Percentiles rank a stretch among this genome's conserved stretches.
Conservation (phyloP, 2,797 vertebrate genomes). For the Myotis daubentonii region DNA sequence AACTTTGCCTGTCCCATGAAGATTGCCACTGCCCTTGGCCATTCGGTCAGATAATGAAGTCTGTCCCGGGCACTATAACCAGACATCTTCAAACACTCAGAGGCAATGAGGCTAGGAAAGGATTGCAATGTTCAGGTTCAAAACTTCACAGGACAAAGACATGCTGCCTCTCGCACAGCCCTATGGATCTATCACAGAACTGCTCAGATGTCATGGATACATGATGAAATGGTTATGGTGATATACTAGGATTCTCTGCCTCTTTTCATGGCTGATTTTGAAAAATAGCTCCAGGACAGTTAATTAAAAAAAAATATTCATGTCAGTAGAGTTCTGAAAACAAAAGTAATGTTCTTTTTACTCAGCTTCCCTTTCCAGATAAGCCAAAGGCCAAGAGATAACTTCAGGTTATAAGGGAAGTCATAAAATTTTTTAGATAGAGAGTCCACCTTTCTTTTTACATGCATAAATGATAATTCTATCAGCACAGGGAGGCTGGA, state of each 20-base stretch:
- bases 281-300: constrained; percentile 48
- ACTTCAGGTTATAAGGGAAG: neutral
- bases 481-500: neutral
- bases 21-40: neutral
- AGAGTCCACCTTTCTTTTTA: neutral
- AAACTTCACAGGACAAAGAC: neutral
- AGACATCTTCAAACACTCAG: neutral
- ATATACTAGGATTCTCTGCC: neutral
- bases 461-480: neutral
- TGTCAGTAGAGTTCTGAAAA: constrained; percentile 55
- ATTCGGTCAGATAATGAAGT: neutral
- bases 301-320: constrained; percentile 39
- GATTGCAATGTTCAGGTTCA: constrained; percentile 23
- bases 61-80: neutral
- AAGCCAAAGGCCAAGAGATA: neutral
- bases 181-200: neutral
- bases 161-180: neutral
- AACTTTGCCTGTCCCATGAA: constrained; percentile 7
- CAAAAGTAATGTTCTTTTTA: neutral
- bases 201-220: neutral
- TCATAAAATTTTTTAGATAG: constrained; percentile 11
- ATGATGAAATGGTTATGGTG: neutral
- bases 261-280: constrained; percentile 32
- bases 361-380: neutral
- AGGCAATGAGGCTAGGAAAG: constrained; percentile 25